Conservation (phyloP, 2,113 vertebrate species). For the Malaclemys terrapin region DNA sequence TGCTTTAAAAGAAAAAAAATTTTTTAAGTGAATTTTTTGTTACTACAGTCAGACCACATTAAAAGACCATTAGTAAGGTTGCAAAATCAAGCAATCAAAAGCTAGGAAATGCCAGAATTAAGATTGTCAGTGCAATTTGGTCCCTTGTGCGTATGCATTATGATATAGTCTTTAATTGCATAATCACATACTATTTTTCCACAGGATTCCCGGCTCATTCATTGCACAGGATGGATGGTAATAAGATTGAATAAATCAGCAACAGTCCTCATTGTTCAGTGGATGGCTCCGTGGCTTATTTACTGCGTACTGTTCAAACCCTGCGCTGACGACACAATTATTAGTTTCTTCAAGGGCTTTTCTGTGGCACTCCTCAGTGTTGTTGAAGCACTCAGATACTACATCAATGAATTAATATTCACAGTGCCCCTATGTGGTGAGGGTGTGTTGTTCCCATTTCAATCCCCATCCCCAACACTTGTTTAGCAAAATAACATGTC, state of each 20-base stretch:
- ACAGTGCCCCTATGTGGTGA: accelerated
- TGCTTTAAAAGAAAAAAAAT: not conserved
- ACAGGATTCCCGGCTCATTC: not conserved
- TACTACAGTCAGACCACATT: not conserved
- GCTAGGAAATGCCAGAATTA: not conserved
- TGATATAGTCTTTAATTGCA: not conserved
- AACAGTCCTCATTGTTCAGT: not conserved
- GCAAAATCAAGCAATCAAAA: not conserved
- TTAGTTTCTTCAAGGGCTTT: not conserved
- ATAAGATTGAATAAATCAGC: not conserved
- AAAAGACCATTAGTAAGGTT: not conserved
- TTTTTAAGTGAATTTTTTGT: not conserved
- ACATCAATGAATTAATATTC: not conserved
- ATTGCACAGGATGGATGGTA: not conserved
- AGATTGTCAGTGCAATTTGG: not conserved
- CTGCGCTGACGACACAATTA: not conserved
- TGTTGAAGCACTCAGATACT: too few relatives aligned
- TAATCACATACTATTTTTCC: not conserved
- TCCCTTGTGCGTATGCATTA: not conserved
- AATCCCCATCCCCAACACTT: not conserved
- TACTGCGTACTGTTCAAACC: not conserved
- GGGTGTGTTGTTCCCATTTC: not conserved
- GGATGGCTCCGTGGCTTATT: not conserved
- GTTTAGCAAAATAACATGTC: not conserved
- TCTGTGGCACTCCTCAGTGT: not conserved